phyloP scores from a whole-genome alignment of 2,888 invertebrate species.

The Drosophila niveifrons region DNA sequence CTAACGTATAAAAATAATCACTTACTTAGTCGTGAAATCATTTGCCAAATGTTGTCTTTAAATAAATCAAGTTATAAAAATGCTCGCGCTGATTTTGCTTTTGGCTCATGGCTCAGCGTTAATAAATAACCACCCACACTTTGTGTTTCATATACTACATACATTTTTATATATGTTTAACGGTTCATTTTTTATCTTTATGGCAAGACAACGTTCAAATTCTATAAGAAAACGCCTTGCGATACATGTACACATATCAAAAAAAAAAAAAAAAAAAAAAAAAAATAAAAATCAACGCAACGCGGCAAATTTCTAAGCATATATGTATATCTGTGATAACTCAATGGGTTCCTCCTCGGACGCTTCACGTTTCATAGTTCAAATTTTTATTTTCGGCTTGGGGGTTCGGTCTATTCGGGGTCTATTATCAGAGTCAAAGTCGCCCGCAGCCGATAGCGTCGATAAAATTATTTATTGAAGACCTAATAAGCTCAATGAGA shows the following conservation, averaged over 20 bases:
- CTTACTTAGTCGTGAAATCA: constrained; percentile 56
- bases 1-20: constrained; percentile 54
- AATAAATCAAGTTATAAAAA: constrained; percentile 80
- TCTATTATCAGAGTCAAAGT: constrained; percentile 50
- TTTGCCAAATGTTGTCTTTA: constrained; percentile 74
- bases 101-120: constrained; percentile 69
- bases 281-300: constrained; percentile 42
- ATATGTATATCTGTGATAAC: constrained; percentile 61
- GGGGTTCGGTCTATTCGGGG: constrained; percentile 1
- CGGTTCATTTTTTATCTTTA: constrained; percentile 66
- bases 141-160: constrained; percentile 3
- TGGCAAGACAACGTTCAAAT: constrained; percentile 55
- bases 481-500: constrained; percentile 59
- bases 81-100: constrained; percentile 67
- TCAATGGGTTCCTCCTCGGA: constrained; percentile 44
- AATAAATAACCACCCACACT: constrained; percentile 74
- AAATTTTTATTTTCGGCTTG: constrained; percentile 23
- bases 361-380: constrained; percentile 42
- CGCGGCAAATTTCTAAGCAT: constrained; percentile 24
- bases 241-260: constrained; percentile 20
- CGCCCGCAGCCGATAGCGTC: constrained; percentile 51
- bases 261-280: constrained; percentile 27
- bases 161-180: constrained; percentile 24
- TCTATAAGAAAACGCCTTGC: constrained; percentile 50
- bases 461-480: constrained; percentile 72